phyloP scores from a whole-genome alignment of 2,113 vertebrate species.

The Sialia sialis region DNA sequence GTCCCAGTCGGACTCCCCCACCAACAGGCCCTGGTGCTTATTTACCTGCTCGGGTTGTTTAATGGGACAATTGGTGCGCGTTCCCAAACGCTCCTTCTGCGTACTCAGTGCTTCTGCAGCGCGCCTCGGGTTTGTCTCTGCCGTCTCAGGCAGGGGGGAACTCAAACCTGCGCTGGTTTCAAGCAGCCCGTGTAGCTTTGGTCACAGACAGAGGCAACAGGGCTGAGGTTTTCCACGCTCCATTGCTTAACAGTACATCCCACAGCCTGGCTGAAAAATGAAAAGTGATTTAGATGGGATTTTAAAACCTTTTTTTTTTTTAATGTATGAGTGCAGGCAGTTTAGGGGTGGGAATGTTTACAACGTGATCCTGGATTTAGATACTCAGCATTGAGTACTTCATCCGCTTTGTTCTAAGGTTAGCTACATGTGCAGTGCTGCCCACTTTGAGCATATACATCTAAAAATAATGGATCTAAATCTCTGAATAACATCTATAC shows the following conservation, averaged over 20 bases:
- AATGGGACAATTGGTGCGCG: accelerated
- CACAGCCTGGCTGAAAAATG: not conserved
- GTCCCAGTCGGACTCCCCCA: not conserved
- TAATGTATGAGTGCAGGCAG: not conserved
- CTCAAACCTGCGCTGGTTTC: not conserved
- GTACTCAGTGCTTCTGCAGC: not conserved
- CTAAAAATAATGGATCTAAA: not conserved
- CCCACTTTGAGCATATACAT: not conserved
- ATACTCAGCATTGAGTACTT: not conserved
- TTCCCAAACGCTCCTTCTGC: not conserved
- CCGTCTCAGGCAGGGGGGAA: not conserved
- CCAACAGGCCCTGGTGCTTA: accelerated
- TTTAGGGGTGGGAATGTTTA: not conserved
- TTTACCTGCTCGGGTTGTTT: accelerated
- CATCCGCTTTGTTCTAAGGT: not conserved
- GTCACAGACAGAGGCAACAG: not conserved
- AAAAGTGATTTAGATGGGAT: accelerated
- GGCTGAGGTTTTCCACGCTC: accelerated
- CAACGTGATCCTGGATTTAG: not conserved
- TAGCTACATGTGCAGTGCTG: not conserved
- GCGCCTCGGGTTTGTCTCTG: not conserved
- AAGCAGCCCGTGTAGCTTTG: accelerated
- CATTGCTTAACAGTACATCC: not conserved
- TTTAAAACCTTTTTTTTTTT: not conserved
- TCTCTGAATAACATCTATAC: not conserved